phyloP scores from a whole-genome alignment of 2,888 invertebrate species.

The Aphidoletes aphidimyza region DNA sequence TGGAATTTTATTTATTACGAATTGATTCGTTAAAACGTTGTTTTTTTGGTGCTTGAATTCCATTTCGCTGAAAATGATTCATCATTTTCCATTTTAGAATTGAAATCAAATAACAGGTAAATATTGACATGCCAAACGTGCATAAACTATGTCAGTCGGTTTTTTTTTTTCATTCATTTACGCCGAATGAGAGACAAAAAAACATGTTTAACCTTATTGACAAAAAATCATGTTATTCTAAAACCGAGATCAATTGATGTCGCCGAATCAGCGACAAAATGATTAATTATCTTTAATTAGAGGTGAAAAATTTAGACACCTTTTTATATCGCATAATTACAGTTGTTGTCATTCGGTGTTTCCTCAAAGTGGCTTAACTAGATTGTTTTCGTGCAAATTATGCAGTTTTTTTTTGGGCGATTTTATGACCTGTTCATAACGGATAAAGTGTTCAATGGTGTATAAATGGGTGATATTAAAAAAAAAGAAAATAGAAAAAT shows the following conservation, averaged over 20 bases:
- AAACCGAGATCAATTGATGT: slow-evolving; percentile 13
- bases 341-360: slow-evolving; percentile 42
- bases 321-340: neutral
- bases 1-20: too few species aligned
- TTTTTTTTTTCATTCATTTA: neutral
- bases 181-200: neutral
- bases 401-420: neutral
- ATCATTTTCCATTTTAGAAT: neutral
- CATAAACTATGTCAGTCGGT: neutral
- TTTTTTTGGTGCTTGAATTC: too few species aligned
- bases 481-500: too few species aligned
- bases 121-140: neutral
- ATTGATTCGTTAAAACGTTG: too few species aligned
- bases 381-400: neutral
- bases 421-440: neutral
- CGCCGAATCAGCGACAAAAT: neutral
- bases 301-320: slow-evolving; percentile 37
- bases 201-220: neutral
- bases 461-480: too few species aligned
- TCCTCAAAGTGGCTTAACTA: slow-evolving; percentile 13
- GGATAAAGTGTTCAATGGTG: too few species aligned
- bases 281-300: slow-evolving; percentile 10
- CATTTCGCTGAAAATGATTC: neutral
- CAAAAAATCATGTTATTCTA: neutral
- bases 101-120: neutral